Evolutionary conservation across 2,113 vertebrate genomes (phyloP).

Genomic region (Silurus asotus): DNA sequence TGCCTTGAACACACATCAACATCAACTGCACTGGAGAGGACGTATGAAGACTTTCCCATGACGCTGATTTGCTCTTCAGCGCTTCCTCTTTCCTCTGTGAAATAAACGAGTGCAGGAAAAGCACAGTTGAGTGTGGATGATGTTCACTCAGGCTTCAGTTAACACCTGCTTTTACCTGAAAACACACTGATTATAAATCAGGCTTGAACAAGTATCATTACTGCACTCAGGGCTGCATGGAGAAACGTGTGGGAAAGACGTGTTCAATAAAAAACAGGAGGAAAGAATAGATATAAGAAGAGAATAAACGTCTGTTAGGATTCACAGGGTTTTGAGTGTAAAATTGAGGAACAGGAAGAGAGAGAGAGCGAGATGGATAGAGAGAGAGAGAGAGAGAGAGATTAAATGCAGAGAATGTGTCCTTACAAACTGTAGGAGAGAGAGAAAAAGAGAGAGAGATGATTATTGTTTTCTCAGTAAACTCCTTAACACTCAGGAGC

Average conservation of each 20-base stretch:
- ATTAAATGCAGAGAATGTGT: constrained; percentile 7
- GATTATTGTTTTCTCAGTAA: constrained; percentile 47
- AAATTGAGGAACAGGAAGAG: neutral
- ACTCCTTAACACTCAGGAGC: constrained; percentile 51
- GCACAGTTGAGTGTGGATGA: neutral
- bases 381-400: neutral
- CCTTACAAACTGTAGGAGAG: constrained; percentile 26
- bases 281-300: neutral
- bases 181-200: neutral
- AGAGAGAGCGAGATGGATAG: neutral
- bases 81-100: neutral
- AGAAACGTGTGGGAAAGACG: too few species aligned
- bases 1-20: too few species aligned
- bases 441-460: constrained; percentile 34
- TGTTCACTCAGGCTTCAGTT: neutral
- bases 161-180: neutral
- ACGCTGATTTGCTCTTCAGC: neutral
- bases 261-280: neutral
- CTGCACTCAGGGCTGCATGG: neutral
- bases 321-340: neutral
- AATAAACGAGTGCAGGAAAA: neutral
- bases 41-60: neutral
- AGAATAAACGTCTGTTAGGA: neutral
- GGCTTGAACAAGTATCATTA: neutral
- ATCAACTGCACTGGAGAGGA: too few species aligned